Base-by-base conservation (phyloP, 1,140 invertebrate species). In the Eciton burchellii region DNA sequence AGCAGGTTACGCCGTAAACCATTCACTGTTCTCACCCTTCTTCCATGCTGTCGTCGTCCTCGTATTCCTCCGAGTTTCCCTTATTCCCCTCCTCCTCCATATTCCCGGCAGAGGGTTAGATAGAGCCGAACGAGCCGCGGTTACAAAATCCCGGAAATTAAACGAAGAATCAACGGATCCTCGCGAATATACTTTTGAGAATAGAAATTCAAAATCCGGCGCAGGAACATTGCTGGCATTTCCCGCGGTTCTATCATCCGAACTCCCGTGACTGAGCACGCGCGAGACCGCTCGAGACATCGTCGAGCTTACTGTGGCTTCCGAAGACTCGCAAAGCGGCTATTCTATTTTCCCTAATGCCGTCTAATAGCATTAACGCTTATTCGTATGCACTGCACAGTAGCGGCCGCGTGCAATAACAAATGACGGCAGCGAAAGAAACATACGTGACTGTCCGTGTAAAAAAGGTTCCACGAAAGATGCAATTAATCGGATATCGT, bases 321-420 rank as follows among this genome's bases (percentile, higher is more conserved):
- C 91, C n/a, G 90, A 91, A 91, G 85, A 87, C 91, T 76, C 84
- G 81, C 77, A 83, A 84, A 76, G 65, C 81, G 72, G 41, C 89
- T 89, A 92, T 90, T 91, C 90, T 91, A 91, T 91, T 91, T 92
- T 91, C 85, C 87, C 81, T 92, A 91, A 91, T 91, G 71, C 90
- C 82, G 35, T 35, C 68, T 92, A 92, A 92, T 90, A 47, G 59
- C 83, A 92, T 92, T 91, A 92, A 3, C 14, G 60, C 41, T 49
- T 59, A 60, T 66, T 57, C 49, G 26, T 66, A 83, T 57, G 14
- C 45, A n/a, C 0, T 57, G 14, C 14, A 45, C 60, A 16, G n/a
- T n/a, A n/a, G 47, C 26, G 49, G 59, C 57, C 47, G 24, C 57
- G 19, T 12, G 5, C 11, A 3, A 1, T 9, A 12, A 56, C 29